phyloP scores from a whole-genome alignment of 2,888 invertebrate genomes.

The Drosophila nigricruria region DNA sequence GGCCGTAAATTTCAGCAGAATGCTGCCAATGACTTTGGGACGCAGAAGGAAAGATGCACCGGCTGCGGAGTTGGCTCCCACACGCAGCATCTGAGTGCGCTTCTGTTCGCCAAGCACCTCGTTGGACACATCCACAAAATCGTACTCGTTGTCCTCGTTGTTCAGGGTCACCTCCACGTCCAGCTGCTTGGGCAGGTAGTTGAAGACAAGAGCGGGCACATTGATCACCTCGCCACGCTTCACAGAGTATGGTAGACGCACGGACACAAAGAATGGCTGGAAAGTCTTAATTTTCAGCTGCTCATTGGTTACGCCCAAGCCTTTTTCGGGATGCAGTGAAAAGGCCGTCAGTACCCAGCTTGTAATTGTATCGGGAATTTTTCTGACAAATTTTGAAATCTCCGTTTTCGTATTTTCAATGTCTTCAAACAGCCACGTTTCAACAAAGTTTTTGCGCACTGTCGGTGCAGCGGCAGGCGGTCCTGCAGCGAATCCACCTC shows the following conservation, averaged over 20 bases:
- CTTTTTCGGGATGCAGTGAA: slow-evolving; percentile 90
- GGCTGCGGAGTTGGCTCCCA: slow-evolving; percentile 90
- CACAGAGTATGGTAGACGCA: slow-evolving; percentile 95
- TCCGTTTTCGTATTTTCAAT: slow-evolving; percentile 78
- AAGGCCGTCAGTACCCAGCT: slow-evolving; percentile 94
- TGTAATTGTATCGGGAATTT: slow-evolving; percentile 92
- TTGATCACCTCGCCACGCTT: slow-evolving; percentile 95
- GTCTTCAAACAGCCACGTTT: slow-evolving; percentile 89
- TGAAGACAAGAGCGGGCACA: slow-evolving; percentile 94
- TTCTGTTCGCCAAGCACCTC: slow-evolving; percentile 94
- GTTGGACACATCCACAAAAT: slow-evolving; percentile 94
- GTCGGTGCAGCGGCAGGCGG: slow-evolving; percentile 22
- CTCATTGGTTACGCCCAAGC: slow-evolving; percentile 90
- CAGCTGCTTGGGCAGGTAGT: slow-evolving; percentile 92
- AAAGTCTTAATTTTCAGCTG: slow-evolving; percentile 90
- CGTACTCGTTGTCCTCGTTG: slow-evolving; percentile 91
- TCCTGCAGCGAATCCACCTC: not conserved
- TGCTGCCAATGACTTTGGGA: slow-evolving; percentile 90
- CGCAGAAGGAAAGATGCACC: slow-evolving; percentile 94
- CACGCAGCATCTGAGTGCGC: slow-evolving; percentile 88
- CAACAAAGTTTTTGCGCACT: slow-evolving; percentile 88
- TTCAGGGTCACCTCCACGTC: slow-evolving; percentile 93
- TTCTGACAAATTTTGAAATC: slow-evolving; percentile 83
- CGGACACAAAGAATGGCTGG: slow-evolving; percentile 92
- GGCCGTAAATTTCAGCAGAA: slow-evolving; percentile 91